Evolutionary conservation across 2,113 vertebrate genomes (phyloP).

Genomic region (Bothrops jararaca): DNA sequence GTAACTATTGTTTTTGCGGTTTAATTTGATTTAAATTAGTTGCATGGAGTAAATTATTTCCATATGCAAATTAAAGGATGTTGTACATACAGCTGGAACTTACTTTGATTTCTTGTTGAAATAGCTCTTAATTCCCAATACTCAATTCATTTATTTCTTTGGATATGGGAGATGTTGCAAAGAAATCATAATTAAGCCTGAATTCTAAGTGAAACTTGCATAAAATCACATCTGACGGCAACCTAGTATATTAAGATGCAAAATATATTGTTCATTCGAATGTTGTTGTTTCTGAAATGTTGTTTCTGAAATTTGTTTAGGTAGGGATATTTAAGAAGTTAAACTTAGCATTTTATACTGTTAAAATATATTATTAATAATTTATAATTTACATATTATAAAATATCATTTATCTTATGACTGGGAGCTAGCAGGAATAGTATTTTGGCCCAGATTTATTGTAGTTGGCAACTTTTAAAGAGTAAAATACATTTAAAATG

Average conservation of each 20-base stretch:
- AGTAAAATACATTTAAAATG: too few relatives aligned
- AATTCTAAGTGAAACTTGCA: neutral
- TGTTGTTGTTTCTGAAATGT: neutral
- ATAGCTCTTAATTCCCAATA: neutral
- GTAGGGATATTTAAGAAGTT: neutral
- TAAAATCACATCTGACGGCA: neutral
- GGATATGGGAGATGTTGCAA: neutral
- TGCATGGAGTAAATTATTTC: neutral
- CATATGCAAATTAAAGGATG: neutral
- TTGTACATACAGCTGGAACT: neutral
- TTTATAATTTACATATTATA: too few relatives aligned
- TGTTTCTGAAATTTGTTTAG: neutral
- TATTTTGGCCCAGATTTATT: neutral
- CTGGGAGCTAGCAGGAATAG: neutral
- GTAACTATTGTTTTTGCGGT: neutral
- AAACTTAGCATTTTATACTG: neutral
- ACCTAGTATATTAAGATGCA: neutral
- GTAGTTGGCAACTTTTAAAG: neutral
- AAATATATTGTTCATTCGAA: neutral
- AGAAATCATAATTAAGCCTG: neutral
- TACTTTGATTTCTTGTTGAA: neutral
- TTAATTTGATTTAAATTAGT: neutral
- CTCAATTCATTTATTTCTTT: neutral
- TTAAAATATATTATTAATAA: neutral
- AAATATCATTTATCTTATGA: too few relatives aligned